These are phyloP conservation scores for Haliclona indistincta DNA, from an alignment of 37 sponge, comb jelly and placozoan species.

Conservation along the genomic window DNA sequence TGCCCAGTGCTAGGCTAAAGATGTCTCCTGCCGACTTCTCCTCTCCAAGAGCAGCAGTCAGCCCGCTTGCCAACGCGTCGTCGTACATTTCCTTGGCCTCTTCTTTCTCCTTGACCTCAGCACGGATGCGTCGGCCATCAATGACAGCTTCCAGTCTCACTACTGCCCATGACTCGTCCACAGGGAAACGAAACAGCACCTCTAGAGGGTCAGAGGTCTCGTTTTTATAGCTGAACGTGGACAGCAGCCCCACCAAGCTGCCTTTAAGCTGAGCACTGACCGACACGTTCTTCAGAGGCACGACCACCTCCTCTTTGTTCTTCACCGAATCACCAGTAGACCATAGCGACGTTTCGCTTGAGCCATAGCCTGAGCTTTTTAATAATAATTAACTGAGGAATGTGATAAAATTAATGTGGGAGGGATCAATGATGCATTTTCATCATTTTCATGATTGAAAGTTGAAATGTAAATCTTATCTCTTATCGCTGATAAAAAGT, in stretches of 20 bases:
- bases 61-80: constrained; percentile 72
- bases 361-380: too few species aligned
- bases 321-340: constrained; percentile 11
- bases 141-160: constrained; percentile 65
- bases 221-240: constrained; percentile 68
- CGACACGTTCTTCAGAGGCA: constrained; percentile 62
- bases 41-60: constrained; percentile 70
- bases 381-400: too few species aligned
- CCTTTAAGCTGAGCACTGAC: constrained; percentile 41
- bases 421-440: too few species aligned
- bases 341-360: too few species aligned
- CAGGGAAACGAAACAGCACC: constrained; percentile 72
- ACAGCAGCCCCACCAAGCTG: constrained; percentile 55
- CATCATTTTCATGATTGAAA: too few species aligned
- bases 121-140: constrained; percentile 61
- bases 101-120: constrained; percentile 68
- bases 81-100: constrained; percentile 71
- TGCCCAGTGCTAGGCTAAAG: constrained; percentile 38
- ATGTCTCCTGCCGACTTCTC: constrained; percentile 61
- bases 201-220: constrained; percentile 50
- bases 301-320: not conserved
- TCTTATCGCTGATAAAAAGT: too few species aligned
- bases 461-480: too few species aligned
- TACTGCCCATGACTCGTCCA: constrained; percentile 73
- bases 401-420: too few species aligned